These are phyloP conservation scores for Acrocephalus kingi DNA, from an alignment of 2,113 vertebrate genomes.

Conservation along the genomic window DNA sequence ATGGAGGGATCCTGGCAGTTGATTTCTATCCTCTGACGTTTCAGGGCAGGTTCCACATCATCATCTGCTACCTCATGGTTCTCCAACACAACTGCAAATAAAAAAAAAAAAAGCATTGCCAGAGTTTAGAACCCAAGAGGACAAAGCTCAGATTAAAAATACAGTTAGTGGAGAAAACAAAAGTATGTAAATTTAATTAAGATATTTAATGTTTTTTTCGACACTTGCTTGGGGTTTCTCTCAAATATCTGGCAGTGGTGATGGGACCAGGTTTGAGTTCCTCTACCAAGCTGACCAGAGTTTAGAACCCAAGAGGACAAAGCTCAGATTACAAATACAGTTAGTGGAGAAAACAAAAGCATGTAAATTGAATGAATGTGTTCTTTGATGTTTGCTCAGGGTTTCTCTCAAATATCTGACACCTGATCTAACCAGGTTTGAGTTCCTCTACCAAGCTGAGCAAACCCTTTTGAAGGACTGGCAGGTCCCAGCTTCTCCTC, in stretches of 20 bases:
- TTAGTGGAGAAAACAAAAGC: neutral
- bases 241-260: neutral
- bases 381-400: neutral
- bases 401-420: neutral
- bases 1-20: conserved; percentile 89
- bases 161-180: neutral
- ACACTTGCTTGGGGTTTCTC: neutral
- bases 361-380: accelerated
- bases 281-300: neutral
- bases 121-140: neutral
- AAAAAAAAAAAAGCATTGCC: neutral
- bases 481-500: neutral
- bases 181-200: neutral
- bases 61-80: conserved; percentile 87
- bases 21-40: conserved; percentile 87
- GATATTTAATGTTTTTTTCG: neutral
- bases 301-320: neutral
- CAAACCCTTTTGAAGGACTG: neutral
- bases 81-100: conserved; percentile 83
- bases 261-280: accelerated
- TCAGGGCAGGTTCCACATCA: conserved; percentile 85
- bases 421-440: accelerated
- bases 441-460: neutral
- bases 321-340: neutral
- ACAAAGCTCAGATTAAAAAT: neutral